phyloP scores from a whole-genome alignment of 2,113 vertebrate genomes.

The Apteryx owenii region DNA sequence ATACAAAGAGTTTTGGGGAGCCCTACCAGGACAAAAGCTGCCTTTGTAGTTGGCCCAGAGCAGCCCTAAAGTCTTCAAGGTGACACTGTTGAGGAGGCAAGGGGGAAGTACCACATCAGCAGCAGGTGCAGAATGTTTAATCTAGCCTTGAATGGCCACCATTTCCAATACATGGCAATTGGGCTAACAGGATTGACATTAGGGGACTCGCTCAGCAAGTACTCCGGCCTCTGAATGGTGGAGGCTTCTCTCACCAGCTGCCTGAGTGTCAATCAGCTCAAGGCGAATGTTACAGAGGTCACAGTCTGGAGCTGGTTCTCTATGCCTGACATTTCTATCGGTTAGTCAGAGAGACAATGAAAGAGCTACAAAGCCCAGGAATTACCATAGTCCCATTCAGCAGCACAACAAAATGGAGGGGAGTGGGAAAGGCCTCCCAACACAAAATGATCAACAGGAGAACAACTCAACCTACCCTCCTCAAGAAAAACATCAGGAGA shows the following conservation, averaged over 20 bases:
- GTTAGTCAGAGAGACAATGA: conserved; percentile 62
- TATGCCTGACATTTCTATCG: conserved; percentile 65
- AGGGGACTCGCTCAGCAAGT: conserved; percentile 29
- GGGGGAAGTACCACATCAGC: background rate
- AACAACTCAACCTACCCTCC: conserved; percentile 44
- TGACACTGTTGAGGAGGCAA: background rate
- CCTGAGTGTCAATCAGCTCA: conserved; percentile 54
- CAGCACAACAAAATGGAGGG: conserved; percentile 19
- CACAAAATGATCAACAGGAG: conserved; percentile 59
- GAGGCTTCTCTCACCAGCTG: conserved; percentile 58
- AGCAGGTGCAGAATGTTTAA: conserved; percentile 58
- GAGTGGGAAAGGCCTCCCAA: conserved; percentile 46
- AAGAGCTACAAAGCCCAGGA: conserved; percentile 45
- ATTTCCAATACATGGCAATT: conserved; percentile 38
- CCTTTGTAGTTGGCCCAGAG: background rate
- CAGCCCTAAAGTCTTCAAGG: conserved; percentile 17
- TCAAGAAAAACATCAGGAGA: conserved; percentile 3
- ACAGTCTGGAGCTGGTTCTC: conserved; percentile 44
- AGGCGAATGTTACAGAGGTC: conserved; percentile 59
- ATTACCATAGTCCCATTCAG: conserved; percentile 65
- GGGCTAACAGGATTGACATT: conserved; percentile 63
- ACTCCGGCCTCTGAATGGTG: conserved; percentile 60
- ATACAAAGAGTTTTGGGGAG: background rate
- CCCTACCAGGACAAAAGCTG: background rate
- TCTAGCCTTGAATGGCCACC: conserved; percentile 23